Evolutionary conservation across 1,140 invertebrate species (phyloP), one percentile per base, ranked within the genome.

Genomic region (Drosophila pachea): DNA sequence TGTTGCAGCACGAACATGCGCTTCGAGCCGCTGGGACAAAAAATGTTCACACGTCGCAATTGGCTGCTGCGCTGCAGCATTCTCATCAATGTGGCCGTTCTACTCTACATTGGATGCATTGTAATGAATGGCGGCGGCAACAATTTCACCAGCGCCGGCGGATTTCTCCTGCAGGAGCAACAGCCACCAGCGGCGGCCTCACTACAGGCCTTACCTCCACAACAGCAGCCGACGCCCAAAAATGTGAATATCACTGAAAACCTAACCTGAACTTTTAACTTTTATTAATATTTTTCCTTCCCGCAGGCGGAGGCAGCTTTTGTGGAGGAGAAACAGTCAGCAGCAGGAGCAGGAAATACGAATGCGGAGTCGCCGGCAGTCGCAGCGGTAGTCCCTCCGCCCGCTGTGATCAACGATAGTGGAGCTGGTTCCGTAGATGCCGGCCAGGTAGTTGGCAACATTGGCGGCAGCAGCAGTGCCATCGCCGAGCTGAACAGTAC

Each of bases 51-150:
- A 62, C 91, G 93, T 68, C 91, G 93, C 70, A 94, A 94, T 88
- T 93, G 93, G 92, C 90, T 94, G 88, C 91, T 95, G 77, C 91
- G 93, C 71, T 92, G 94, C 86, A 94, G 94, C 89, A 93, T 95
- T 74, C 91, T 94, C 49, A 91, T 94, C 53, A 95, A 94, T 79
- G 91, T 94, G 49, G 93, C 91, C 69, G 93, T 94, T 40, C 89
- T 95, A 31, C 87, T 94, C 52, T 95, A 94, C 88, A 91, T 93
- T n/a, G 92, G 92, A 68, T 91, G 91, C 53, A 91, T 93, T 73
- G 72, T 90, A 5, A 89, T 89, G 76, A 89, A 90, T 50, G 88
- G 88, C 9, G 87, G 87, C 40, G 86, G 81, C 36, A 86, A 88
- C 61, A 89, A 82, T 56, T 86, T 89, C 48, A 67, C 72, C 6